phyloP scores from a whole-genome alignment of 2,797 vertebrate genomes.

The Myioborus melanocephalus region DNA sequence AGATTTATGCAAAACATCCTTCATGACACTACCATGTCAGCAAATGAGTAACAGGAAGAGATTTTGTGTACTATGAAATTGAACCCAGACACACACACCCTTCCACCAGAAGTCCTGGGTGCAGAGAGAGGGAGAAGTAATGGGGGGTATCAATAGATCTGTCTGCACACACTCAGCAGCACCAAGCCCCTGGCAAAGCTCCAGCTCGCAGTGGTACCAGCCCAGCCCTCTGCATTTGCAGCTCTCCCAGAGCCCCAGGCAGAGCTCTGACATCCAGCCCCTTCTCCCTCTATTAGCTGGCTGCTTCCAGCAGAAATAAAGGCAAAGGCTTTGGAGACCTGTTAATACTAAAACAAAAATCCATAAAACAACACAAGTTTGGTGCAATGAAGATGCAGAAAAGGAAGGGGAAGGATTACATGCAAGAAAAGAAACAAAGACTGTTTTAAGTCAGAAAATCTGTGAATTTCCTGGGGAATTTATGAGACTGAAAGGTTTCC shows the following conservation, averaged over 20 bases:
- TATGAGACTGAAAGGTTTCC: not conserved
- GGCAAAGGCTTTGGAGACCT: not conserved
- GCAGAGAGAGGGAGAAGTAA: not conserved
- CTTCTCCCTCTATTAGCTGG: not conserved
- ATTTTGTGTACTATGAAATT: not conserved
- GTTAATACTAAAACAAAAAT: not conserved
- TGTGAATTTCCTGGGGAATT: not conserved
- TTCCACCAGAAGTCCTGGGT: not conserved
- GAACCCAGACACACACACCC: not conserved
- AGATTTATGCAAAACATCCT: not conserved
- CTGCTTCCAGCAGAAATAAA: not conserved
- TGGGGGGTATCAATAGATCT: not conserved
- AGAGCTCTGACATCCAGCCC: not conserved
- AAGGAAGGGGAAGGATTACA: not conserved
- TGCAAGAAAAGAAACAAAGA: not conserved
- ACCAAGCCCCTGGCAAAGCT: not conserved
- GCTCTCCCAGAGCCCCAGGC: not conserved
- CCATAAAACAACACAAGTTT: not conserved
- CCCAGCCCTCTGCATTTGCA: not conserved
- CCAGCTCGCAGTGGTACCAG: not conserved
- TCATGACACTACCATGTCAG: not conserved
- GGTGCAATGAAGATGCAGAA: not conserved
- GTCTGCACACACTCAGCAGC: slow-evolving; percentile 5
- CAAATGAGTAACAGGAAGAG: not conserved
- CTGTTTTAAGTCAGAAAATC: not conserved